Conservation (phyloP, 2,113 vertebrate species). For the Corydoras maculifer region DNA sequence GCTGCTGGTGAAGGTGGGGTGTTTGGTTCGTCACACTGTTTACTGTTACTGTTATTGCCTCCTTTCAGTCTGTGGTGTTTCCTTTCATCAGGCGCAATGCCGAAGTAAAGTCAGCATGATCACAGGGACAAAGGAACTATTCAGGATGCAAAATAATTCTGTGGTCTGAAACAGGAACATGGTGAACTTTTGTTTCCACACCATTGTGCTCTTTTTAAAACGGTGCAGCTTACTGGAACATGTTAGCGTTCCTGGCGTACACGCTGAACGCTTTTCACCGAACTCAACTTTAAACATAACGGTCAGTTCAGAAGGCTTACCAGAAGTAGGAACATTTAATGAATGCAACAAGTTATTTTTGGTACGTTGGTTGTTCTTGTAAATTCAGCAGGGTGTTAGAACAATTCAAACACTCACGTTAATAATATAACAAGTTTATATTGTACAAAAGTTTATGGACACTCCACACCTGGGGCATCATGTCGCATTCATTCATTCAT, state of each 20-base stretch:
- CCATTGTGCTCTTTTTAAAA: slow-evolving; percentile 37
- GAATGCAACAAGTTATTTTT: slow-evolving; percentile 19
- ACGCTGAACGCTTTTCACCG: slow-evolving; percentile 45
- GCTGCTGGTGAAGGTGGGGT: too few species aligned
- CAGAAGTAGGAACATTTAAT: slow-evolving; percentile 27
- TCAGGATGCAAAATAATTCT: background rate
- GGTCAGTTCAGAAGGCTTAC: slow-evolving; percentile 32
- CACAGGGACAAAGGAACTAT: too few species aligned
- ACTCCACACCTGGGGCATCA: too few species aligned
- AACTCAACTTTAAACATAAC: slow-evolving; percentile 26
- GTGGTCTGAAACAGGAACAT: slow-evolving; percentile 8
- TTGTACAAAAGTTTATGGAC: too few species aligned
- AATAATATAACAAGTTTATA: background rate
- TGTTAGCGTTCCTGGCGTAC: slow-evolving; percentile 46
- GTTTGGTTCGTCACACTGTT: too few species aligned
- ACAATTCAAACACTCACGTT: background rate
- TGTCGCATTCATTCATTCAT: too few species aligned
- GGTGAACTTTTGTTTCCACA: background rate
- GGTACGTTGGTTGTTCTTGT: background rate
- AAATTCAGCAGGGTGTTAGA: slow-evolving; percentile 2
- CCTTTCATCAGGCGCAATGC: too few species aligned
- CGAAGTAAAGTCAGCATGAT: too few species aligned
- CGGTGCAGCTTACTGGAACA: slow-evolving; percentile 42
- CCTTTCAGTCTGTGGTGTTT: too few species aligned
- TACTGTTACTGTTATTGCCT: too few species aligned